A percentile compares a stretch with the other conserved stretches of the same genome.
phyloP scores from a whole-genome alignment of 2,113 vertebrate genomes.

The Orientallactaga bullata region DNA sequence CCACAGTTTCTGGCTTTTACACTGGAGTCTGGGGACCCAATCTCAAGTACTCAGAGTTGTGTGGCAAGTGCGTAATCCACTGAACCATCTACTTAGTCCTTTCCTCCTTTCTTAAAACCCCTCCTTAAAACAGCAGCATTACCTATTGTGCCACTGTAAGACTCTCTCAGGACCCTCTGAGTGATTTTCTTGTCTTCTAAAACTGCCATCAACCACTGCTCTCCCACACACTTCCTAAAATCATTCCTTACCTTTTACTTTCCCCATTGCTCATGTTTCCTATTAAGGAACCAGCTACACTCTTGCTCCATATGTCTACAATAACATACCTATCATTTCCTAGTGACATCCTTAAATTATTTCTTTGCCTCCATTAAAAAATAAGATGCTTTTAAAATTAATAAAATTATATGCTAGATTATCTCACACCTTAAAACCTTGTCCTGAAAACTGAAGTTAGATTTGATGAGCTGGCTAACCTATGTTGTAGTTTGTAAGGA shows the following conservation, averaged over 20 bases:
- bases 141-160: neutral
- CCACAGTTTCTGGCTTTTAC: too few relatives aligned
- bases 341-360: neutral
- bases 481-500: neutral
- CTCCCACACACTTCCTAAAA: neutral
- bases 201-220: neutral
- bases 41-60: too few relatives aligned
- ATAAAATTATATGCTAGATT: slow-evolving; percentile 11
- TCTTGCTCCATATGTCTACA: neutral
- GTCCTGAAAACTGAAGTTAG: neutral
- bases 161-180: neutral
- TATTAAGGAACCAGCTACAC: neutral
- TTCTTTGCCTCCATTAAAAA: neutral
- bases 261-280: neutral
- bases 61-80: too few relatives aligned
- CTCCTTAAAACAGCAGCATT: too few relatives aligned
- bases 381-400: neutral
- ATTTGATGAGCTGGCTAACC: slow-evolving; percentile 9
- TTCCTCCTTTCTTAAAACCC: neutral
- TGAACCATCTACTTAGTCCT: too few relatives aligned
- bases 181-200: neutral
- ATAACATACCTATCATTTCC: neutral
- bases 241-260: neutral
- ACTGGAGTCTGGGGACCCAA: too few relatives aligned
- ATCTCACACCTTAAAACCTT: neutral